These are phyloP conservation scores for Ornithoptera alexandrae DNA, from an alignment of 2,888 invertebrate genomes.

Conservation along the genomic window DNA sequence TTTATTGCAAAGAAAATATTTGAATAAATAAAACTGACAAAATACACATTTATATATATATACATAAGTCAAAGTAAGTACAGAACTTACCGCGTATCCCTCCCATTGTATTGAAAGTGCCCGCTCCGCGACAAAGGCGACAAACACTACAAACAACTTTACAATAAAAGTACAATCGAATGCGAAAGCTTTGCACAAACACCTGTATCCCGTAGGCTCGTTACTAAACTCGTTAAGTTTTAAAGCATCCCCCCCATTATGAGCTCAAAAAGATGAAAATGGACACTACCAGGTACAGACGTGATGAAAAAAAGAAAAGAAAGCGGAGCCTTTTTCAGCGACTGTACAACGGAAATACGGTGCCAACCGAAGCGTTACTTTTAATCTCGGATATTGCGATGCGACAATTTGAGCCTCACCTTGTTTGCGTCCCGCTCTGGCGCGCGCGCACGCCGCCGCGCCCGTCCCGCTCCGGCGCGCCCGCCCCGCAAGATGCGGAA, in stretches of 20 bases:
- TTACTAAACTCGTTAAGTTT: slow-evolving; percentile 30
- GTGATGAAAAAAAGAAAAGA: slow-evolving; percentile 34
- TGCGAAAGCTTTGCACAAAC: slow-evolving; percentile 16
- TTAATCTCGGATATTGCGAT: slow-evolving; percentile 77
- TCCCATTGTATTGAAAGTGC: not conserved
- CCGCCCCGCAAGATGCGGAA: slow-evolving; percentile 27
- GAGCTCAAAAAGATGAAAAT: slow-evolving; percentile 24
- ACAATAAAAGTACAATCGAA: slow-evolving; percentile 22
- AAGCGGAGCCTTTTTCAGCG: slow-evolving; percentile 43
- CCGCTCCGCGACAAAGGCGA: not conserved
- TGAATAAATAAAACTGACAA: not conserved
- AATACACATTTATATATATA: not conserved
- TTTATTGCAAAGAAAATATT: too few relatives aligned
- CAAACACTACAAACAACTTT: not conserved
- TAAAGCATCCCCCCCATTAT: slow-evolving; percentile 26
- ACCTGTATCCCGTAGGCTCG: slow-evolving; percentile 27
- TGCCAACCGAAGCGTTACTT: slow-evolving; percentile 73
- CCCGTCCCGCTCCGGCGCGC: slow-evolving; percentile 38
- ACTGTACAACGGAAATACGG: slow-evolving; percentile 55
- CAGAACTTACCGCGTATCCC: not conserved
- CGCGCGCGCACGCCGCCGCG: slow-evolving; percentile 29
- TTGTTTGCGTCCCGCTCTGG: slow-evolving; percentile 41
- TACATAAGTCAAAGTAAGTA: not conserved
- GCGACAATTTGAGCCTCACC: slow-evolving; percentile 62
- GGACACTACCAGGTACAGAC: slow-evolving; percentile 31